These are phyloP conservation scores for Heloderma charlesbogerti DNA, from an alignment of 2,113 vertebrate genomes.

Conservation along the genomic window DNA sequence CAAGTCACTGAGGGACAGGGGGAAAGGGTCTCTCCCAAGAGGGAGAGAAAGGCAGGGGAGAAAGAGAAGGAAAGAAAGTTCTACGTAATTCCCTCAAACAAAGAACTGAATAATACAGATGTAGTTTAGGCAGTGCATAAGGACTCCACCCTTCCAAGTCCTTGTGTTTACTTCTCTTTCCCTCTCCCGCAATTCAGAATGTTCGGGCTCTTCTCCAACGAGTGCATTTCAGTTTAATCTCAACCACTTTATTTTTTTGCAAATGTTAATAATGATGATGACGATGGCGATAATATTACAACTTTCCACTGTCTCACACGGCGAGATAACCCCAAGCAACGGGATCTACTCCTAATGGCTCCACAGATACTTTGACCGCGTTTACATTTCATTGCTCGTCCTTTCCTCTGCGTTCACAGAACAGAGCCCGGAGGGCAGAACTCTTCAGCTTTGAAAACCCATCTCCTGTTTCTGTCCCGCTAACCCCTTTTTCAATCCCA, in stretches of 20 bases:
- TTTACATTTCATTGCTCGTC: not conserved
- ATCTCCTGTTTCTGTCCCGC: not conserved
- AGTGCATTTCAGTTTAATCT: slow-evolving; percentile 35
- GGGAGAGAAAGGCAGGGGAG: not conserved
- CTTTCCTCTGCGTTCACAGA: not conserved
- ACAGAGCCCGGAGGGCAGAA: not conserved
- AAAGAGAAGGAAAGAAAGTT: slow-evolving; percentile 29
- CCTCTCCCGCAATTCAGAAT: slow-evolving; percentile 28
- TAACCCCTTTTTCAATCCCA: not conserved
- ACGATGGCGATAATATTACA: not conserved
- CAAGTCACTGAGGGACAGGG: slow-evolving; percentile 21
- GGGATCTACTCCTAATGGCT: slow-evolving; percentile 15
- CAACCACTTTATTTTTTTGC: slow-evolving; percentile 49
- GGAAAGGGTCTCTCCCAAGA: slow-evolving; percentile 25
- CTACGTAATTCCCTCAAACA: slow-evolving; percentile 65
- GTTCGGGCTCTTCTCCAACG: slow-evolving; percentile 25
- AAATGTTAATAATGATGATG: not conserved
- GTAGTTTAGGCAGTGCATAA: slow-evolving; percentile 41
- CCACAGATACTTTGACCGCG: not conserved
- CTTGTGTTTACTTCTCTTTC: slow-evolving; percentile 51
- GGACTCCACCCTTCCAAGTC: slow-evolving; percentile 76
- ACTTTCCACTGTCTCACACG: slow-evolving; percentile 21
- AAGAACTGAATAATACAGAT: slow-evolving; percentile 71
- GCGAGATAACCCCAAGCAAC: slow-evolving; percentile 8
- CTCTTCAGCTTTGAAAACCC: not conserved